Conservation (phyloP, 2,888 invertebrate genomes). For the Leucoma salicis region DNA sequence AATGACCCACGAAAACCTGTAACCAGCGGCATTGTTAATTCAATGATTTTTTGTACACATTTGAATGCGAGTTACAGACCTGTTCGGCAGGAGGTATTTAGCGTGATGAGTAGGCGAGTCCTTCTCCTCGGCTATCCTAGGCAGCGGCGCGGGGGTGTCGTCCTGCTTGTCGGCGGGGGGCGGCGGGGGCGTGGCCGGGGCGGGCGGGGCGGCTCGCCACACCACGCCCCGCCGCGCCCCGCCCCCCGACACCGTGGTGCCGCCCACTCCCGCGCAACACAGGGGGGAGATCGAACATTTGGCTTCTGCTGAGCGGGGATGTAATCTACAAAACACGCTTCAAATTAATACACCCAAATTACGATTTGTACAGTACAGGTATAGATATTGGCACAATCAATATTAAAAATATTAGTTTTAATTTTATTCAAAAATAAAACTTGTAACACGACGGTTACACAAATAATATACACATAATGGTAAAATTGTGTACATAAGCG, state of each 20-base stretch:
- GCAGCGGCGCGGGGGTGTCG: slow-evolving; percentile 82
- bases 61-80: slow-evolving; percentile 37
- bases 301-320: slow-evolving; percentile 93
- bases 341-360: too few species aligned
- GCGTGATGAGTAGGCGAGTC: slow-evolving; percentile 87
- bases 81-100: slow-evolving; percentile 46
- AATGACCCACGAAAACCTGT: too few species aligned
- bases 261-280: slow-evolving; percentile 82
- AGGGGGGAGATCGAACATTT: slow-evolving; percentile 93
- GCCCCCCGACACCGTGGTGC: slow-evolving; percentile 41
- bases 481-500: too few species aligned
- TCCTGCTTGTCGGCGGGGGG: slow-evolving; percentile 63
- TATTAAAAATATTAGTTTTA: too few species aligned
- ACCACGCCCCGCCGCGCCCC: slow-evolving; percentile 57
- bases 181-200: slow-evolving; percentile 60
- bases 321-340: slow-evolving; percentile 81
- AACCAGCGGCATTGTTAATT: too few species aligned
- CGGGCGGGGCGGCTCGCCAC: slow-evolving; percentile 57
- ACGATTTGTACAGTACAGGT: too few species aligned
- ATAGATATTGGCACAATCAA: too few species aligned
- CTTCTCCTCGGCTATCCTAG: slow-evolving; percentile 93
- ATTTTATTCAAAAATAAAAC: too few species aligned
- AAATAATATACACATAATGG: too few species aligned
- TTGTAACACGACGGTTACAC: too few species aligned
- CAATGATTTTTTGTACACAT: too few species aligned